Percentiles rank a stretch among this genome's conserved stretches.
Conservation (phyloP, 2,113 vertebrate genomes). For the Emydocephalus ijimae region DNA sequence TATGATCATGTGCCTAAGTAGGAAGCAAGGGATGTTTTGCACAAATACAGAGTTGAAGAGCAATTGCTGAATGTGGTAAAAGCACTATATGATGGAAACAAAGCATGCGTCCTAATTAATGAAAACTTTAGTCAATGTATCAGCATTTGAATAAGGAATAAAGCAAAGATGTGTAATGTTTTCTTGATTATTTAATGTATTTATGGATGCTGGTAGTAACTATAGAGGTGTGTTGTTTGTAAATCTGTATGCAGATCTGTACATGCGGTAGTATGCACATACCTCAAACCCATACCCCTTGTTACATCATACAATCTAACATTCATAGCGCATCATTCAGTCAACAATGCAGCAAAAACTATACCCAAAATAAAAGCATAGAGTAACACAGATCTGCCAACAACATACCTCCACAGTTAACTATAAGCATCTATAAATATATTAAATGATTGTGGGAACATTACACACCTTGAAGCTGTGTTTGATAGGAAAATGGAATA, state of each 20-base stretch:
- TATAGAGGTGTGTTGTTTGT: not conserved
- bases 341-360: not conserved
- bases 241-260: not conserved
- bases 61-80: not conserved
- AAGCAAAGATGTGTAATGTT: not conserved
- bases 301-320: not conserved
- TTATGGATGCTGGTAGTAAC: not conserved
- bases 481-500: not conserved
- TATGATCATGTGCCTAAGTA: not conserved
- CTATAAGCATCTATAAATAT: too few species aligned
- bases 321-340: not conserved
- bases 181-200: not conserved
- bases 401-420: too few species aligned
- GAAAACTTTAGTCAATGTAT: not conserved
- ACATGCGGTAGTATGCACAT: not conserved
- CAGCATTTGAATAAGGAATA: not conserved
- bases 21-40: not conserved
- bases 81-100: not conserved
- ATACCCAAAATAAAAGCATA: not conserved
- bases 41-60: not conserved
- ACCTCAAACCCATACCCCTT: not conserved
- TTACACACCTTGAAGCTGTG: not conserved
- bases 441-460: not conserved
- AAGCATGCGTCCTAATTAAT: not conserved
- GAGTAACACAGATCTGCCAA: not conserved